Evolutionary conservation across 2,888 invertebrate genomes (phyloP), one percentile per base, ranked within the genome.

Genomic region (Epicampocera succincta): DNA sequence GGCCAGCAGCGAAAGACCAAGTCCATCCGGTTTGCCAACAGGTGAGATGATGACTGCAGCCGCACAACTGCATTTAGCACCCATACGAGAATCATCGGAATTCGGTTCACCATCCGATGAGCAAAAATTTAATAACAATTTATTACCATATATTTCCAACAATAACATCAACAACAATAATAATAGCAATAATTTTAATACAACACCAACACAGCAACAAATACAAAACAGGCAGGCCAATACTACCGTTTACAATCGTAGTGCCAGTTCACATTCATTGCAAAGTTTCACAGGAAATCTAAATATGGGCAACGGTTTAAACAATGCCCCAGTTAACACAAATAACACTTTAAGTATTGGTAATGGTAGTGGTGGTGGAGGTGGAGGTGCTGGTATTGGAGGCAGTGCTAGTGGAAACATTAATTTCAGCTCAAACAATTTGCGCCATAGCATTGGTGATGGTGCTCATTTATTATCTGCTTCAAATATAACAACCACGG

Each of bases 1-100:
- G 52, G 91, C 96, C 85, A 96, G 96, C 89, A 96, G 93, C 87
- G 93, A 93, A 89, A 91, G 93, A 83, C 91, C 92, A 73, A 92
- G 92, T 87, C 92, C 92, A 85, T 91, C 93, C 90, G 93, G 93
- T 91, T 91, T 93, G 92, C 88, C 90, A 81, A 89, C 91, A 91
- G 91, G 91, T 91, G 91, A 91, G 91, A 90, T 90, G 90, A 89
- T 90, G 89, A 89, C 89, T 86, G 88, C 88, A 85, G 84, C 84
- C 72, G 88, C 90, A 88, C 91, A 90, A 88, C 88, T 90, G 86
- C 91, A 90, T 86, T 91, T 91, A 90, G 90, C 91, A 87, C 91
- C 91, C 84, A 91, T 91, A 86, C 90, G 91, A 80, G 91, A 91
- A 84, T 88, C 89, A 84, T 90, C 90, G 85, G 91, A 91, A 87